These are phyloP conservation scores for Dusona sp. DNA, from an alignment of 2,888 invertebrate species.

Conservation along the genomic window DNA sequence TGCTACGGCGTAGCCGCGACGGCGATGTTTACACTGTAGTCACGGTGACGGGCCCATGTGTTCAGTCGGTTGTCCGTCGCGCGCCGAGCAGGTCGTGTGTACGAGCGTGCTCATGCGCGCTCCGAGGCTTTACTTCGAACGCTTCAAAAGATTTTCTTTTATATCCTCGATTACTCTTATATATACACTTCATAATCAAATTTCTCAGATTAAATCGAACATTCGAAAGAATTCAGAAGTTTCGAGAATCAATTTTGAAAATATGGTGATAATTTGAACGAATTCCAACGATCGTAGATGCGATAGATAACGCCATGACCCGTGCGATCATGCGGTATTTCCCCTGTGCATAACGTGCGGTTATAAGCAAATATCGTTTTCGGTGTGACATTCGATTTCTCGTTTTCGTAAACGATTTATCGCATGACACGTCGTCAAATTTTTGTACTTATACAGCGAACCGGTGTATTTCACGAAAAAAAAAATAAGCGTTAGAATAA, in stretches of 20 bases:
- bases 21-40: slow-evolving; percentile 81
- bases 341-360: not conserved
- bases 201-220: not conserved
- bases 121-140: not conserved
- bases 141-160: not conserved
- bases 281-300: not conserved
- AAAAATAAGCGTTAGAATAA: not conserved
- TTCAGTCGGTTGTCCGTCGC: slow-evolving; percentile 81
- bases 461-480: not conserved
- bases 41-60: slow-evolving; percentile 80
- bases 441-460: not conserved
- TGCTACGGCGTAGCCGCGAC: slow-evolving; percentile 23
- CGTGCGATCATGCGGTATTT: not conserved
- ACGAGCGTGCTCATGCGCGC: slow-evolving; percentile 35
- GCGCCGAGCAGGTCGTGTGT: slow-evolving; percentile 74
- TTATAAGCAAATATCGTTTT: not conserved
- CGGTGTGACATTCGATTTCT: not conserved
- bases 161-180: not conserved
- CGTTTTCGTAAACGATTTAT: not conserved
- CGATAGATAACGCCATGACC: not conserved
- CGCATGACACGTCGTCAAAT: not conserved
- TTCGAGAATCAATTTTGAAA: not conserved
- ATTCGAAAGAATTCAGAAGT: not conserved
- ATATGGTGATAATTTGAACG: not conserved
- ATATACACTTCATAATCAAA: not conserved